Conservation (phyloP, 2,888 invertebrate species). For the Hoplodrina ambigua region DNA sequence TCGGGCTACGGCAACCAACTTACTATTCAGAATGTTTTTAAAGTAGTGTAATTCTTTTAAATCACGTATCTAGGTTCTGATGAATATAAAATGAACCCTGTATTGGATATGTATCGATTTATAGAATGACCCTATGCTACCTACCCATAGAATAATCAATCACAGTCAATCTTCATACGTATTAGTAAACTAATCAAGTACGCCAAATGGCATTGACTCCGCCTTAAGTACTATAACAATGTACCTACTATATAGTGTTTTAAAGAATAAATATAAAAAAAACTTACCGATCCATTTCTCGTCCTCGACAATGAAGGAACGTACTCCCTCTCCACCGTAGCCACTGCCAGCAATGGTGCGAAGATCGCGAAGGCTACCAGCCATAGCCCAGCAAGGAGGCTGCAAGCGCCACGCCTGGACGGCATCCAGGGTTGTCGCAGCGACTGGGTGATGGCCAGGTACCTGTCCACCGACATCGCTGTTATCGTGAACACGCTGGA, state of each 20-base stretch:
- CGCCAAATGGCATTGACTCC: no score
- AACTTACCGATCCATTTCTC: slow-evolving; percentile 82
- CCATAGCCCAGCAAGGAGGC: slow-evolving; percentile 92
- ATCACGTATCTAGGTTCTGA: no score
- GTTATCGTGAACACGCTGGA: slow-evolving; percentile 95
- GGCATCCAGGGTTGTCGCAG: slow-evolving; percentile 93
- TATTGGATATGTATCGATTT: no score
- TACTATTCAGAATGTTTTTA: background rate
- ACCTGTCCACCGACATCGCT: slow-evolving; percentile 94
- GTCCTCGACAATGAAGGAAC: slow-evolving; percentile 79
- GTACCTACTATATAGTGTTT: no score
- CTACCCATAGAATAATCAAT: no score
- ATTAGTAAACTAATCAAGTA: background rate
- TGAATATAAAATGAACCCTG: no score
- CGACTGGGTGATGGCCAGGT: slow-evolving; percentile 94
- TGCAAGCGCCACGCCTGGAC: slow-evolving; percentile 92
- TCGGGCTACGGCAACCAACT: no score
- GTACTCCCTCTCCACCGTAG: slow-evolving; percentile 82
- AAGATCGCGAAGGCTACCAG: slow-evolving; percentile 92
- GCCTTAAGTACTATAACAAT: no score
- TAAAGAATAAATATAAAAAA: background rate
- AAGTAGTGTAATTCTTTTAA: background rate
- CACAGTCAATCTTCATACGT: background rate
- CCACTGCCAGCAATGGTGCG: slow-evolving; percentile 91
- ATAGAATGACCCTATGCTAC: no score